These are phyloP conservation scores for Hypotaenidia okinawae DNA, from an alignment of 2,797 vertebrate genomes.

Conservation along the genomic window DNA sequence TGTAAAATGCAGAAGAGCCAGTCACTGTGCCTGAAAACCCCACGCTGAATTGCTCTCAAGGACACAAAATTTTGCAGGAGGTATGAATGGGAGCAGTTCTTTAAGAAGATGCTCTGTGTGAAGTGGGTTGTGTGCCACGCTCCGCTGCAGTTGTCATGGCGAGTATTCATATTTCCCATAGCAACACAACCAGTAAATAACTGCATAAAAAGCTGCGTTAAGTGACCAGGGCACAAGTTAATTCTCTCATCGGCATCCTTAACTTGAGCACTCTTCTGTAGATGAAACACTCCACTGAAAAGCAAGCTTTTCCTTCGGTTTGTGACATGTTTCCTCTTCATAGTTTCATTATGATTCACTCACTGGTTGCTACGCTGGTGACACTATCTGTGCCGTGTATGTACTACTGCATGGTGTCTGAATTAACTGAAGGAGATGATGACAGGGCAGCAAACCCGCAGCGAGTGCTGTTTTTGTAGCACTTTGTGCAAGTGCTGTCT, in stretches of 20 bases:
- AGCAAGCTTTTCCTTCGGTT: neutral
- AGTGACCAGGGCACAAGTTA: conserved; percentile 25
- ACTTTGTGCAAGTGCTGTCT: neutral
- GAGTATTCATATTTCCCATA: conserved; percentile 61
- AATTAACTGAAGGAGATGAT: conserved; percentile 3
- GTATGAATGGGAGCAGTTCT: neutral
- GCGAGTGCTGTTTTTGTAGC: neutral
- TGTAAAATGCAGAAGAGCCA: neutral
- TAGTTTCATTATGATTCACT: conserved; percentile 41
- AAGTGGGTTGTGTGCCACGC: neutral
- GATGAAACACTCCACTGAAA: conserved; percentile 21
- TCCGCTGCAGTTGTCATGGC: conserved; percentile 65
- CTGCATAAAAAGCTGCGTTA: conserved; percentile 2
- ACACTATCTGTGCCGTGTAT: neutral
- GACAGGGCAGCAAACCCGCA: neutral
- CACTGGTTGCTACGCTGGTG: neutral
- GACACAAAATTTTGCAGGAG: neutral
- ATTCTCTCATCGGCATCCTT: conserved; percentile 1
- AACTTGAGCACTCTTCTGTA: neutral
- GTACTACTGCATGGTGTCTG: neutral
- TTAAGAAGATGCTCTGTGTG: conserved; percentile 15
- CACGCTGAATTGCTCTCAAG: neutral
- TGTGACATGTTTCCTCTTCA: conserved; percentile 25
- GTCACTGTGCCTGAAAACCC: neutral
- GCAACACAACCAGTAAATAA: conserved; percentile 63